A percentile compares a stretch with the other conserved stretches of the same genome.
These are phyloP conservation scores for Bolinopsis microptera DNA, from an alignment of 37 sponge, comb jelly and placozoan species.

Conservation along the genomic window DNA sequence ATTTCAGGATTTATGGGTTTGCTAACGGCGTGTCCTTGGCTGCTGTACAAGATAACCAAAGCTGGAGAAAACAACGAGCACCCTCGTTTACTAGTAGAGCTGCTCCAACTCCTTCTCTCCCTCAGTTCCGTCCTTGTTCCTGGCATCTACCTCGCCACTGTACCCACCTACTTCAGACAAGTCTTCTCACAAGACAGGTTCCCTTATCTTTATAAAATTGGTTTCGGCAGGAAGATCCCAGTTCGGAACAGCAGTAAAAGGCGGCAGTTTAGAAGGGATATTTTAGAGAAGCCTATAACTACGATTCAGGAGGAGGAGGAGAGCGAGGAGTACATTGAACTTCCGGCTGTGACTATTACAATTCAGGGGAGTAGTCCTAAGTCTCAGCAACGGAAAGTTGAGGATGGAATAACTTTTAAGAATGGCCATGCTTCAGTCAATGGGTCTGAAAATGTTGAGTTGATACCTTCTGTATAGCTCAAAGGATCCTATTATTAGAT, in stretches of 20 bases:
- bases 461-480: not conserved
- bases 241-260: not conserved
- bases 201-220: not conserved
- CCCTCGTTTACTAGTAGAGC: not conserved
- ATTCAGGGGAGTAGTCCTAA: not conserved
- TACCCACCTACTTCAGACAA: not conserved
- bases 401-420: not conserved
- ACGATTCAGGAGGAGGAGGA: not conserved
- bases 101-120: not conserved
- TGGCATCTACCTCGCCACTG: conserved; percentile 8
- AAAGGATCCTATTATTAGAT: too few relatives aligned
- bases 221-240: not conserved
- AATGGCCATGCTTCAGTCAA: not conserved
- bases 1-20: not conserved
- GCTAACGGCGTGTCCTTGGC: not conserved
- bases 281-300: not conserved
- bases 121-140: not conserved
- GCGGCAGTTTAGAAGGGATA: not conserved
- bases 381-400: not conserved
- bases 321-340: not conserved
- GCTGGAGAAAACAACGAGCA: not conserved
- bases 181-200: not conserved
- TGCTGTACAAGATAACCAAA: not conserved
- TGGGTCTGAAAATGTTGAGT: not conserved
- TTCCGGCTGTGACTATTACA: not conserved